Evolutionary conservation across 2,888 invertebrate species (phyloP).

Genomic region (Eledona agricola): DNA sequence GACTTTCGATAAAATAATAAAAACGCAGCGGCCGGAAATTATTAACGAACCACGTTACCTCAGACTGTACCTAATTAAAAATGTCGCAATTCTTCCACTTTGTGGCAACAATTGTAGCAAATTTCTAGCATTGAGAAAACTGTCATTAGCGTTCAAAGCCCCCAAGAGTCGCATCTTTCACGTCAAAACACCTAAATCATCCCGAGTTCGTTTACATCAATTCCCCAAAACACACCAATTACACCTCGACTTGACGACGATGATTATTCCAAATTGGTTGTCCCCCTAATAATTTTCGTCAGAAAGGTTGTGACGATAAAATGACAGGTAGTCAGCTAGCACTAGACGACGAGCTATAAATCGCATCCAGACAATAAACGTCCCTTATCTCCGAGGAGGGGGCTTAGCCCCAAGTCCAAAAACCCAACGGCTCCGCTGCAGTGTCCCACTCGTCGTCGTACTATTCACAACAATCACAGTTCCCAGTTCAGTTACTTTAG

Average conservation of each 20-base stretch:
- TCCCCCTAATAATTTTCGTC: too few relatives aligned
- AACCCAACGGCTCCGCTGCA: slow-evolving; percentile 11
- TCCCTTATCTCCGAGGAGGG: slow-evolving; percentile 23
- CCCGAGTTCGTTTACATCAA: slow-evolving; percentile 25
- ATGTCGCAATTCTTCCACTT: too few relatives aligned
- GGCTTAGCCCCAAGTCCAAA: slow-evolving; percentile 22
- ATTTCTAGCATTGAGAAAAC: neutral
- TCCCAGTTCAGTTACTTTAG: slow-evolving; percentile 39
- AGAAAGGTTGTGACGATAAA: too few relatives aligned
- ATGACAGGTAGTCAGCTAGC: too few relatives aligned
- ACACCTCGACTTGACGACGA: slow-evolving; percentile 6
- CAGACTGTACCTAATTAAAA: too few relatives aligned
- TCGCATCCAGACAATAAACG: slow-evolving; percentile 26
- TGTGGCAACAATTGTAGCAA: neutral
- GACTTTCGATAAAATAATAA: too few relatives aligned
- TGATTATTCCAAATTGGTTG: slow-evolving; percentile 16
- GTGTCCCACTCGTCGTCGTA: slow-evolving; percentile 31
- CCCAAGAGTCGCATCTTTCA: slow-evolving; percentile 7
- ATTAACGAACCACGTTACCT: too few relatives aligned
- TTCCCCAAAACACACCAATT: slow-evolving; percentile 18
- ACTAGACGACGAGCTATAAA: too few relatives aligned
- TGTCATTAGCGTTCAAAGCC: slow-evolving; percentile 30
- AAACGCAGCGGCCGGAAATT: too few relatives aligned
- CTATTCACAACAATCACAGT: slow-evolving; percentile 31
- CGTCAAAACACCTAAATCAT: slow-evolving; percentile 6